Conservation (phyloP, 2,113 vertebrate genomes). For the Cochlearius cochlearius region DNA sequence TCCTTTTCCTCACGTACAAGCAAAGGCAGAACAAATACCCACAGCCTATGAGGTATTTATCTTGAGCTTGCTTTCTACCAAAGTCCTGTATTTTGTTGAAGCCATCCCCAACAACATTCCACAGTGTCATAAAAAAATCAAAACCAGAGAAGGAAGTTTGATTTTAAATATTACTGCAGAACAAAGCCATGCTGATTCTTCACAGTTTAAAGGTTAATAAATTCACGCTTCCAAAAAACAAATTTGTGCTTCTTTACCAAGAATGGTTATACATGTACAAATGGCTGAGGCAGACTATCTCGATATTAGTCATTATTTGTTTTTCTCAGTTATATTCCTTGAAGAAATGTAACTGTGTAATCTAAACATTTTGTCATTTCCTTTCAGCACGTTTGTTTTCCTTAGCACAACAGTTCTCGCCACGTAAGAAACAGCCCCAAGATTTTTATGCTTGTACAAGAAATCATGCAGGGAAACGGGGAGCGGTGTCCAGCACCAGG, state of each 20-base stretch:
- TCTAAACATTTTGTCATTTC: constrained; percentile 57
- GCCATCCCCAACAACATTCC: neutral
- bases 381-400: constrained; percentile 32
- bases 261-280: neutral
- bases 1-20: neutral
- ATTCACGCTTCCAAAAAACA: neutral
- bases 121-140: neutral
- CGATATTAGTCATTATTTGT: constrained; percentile 26
- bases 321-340: constrained; percentile 29
- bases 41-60: neutral
- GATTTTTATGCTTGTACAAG: constrained; percentile 34
- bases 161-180: neutral
- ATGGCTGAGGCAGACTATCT: neutral
- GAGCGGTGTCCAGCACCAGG: neutral
- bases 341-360: constrained; percentile 26
- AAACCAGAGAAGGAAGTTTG: neutral
- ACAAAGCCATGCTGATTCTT: neutral
- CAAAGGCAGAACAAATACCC: neutral
- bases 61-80: neutral
- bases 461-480: constrained; percentile 27
- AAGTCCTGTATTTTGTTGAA: neutral
- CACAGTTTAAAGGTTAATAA: neutral
- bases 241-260: neutral
- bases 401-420: constrained; percentile 38
- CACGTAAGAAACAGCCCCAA: constrained; percentile 33